Evolutionary conservation across 2,888 invertebrate species (phyloP).

Genomic region (Tupiocoris notatus): DNA sequence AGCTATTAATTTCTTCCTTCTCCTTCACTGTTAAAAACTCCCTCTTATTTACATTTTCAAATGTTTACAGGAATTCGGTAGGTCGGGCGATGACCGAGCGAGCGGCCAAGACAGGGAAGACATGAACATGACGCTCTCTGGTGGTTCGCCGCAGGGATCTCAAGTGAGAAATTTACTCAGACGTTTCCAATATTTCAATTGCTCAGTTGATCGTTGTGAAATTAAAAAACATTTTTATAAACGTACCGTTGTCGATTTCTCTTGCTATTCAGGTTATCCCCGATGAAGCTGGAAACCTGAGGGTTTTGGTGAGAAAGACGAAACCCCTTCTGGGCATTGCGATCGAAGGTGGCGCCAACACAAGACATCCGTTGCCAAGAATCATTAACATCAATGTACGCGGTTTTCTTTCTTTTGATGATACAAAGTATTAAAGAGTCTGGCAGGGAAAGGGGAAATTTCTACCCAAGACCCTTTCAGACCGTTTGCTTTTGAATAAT

Average conservation of each 20-base stretch:
- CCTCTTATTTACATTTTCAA: background rate
- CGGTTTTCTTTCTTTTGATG: background rate
- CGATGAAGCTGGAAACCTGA: conserved; percentile 83
- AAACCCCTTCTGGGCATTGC: conserved; percentile 94
- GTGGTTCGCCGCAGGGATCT: conserved; percentile 40
- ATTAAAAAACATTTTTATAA: background rate
- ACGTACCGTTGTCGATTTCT: background rate
- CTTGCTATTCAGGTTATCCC: conserved; percentile 62
- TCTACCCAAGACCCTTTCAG: too few species aligned
- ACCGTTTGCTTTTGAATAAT: too few species aligned
- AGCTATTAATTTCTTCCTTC: background rate
- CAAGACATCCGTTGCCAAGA: conserved; percentile 88
- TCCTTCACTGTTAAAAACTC: too few species aligned
- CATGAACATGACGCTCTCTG: conserved; percentile 40
- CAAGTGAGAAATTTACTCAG: conserved; percentile 30
- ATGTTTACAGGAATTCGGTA: conserved; percentile 44
- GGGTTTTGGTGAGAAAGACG: conserved; percentile 87
- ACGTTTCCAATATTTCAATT: background rate
- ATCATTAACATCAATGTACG: conserved; percentile 96
- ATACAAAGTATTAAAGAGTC: too few species aligned
- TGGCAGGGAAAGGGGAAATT: too few species aligned
- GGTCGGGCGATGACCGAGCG: conserved; percentile 43
- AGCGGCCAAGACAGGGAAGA: conserved; percentile 44
- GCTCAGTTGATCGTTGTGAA: too few species aligned
- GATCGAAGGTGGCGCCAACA: conserved; percentile 95